Evolutionary conservation across 2,113 vertebrate genomes (phyloP).

Genomic region (Xenopus laevis): DNA sequence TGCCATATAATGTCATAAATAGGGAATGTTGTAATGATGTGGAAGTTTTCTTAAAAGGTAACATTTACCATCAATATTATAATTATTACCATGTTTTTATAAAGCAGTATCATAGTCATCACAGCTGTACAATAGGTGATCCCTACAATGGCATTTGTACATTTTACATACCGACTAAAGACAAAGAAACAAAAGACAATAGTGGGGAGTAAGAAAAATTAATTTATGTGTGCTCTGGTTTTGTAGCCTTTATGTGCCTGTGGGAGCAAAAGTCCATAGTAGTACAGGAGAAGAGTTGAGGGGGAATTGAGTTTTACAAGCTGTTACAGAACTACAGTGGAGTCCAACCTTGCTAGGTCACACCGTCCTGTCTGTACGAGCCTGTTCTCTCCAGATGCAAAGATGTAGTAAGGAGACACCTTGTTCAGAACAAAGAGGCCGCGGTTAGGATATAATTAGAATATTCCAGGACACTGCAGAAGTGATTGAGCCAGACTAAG

Average conservation of each 20-base stretch:
- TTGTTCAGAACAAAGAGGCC: slow-evolving; percentile 39
- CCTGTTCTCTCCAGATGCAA: slow-evolving; percentile 38
- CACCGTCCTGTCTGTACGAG: slow-evolving; percentile 39
- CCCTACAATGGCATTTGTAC: too few relatives aligned
- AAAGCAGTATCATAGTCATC: too few relatives aligned
- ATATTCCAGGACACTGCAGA: slow-evolving; percentile 33
- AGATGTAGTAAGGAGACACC: slow-evolving; percentile 42
- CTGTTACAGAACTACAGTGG: slow-evolving; percentile 23
- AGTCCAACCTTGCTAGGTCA: slow-evolving; percentile 38
- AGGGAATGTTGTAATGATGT: too few relatives aligned
- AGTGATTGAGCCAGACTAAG: slow-evolving; percentile 24
- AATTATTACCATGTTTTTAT: too few relatives aligned
- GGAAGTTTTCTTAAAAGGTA: too few relatives aligned
- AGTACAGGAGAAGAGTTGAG: slow-evolving; percentile 10
- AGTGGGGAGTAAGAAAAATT: not conserved
- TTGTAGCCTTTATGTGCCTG: not conserved
- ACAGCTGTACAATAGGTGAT: too few relatives aligned
- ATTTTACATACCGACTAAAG: too few relatives aligned
- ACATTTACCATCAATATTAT: too few relatives aligned
- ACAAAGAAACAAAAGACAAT: too few relatives aligned
- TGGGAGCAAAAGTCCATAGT: not conserved
- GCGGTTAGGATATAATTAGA: slow-evolving; percentile 42
- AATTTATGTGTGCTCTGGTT: not conserved
- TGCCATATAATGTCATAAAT: too few relatives aligned
- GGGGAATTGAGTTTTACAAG: slow-evolving; percentile 30